phyloP scores from a whole-genome alignment of 1,140 invertebrate genomes.

The Aphidius gifuensis region DNA sequence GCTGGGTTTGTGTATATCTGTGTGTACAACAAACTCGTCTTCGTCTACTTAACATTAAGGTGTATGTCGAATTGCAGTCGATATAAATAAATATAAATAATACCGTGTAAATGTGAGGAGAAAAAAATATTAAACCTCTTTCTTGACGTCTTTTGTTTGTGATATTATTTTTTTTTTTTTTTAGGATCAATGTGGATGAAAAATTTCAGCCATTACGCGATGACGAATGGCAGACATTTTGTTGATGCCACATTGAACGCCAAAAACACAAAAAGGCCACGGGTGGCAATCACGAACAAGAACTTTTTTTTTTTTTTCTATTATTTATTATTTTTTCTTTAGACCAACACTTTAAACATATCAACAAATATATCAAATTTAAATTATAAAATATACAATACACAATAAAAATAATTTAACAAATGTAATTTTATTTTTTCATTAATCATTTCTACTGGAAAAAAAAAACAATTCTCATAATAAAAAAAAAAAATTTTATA shows the following conservation, averaged over 20 bases:
- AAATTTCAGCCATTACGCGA: slow-evolving; percentile 27
- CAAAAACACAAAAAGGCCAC: slow-evolving; percentile 7
- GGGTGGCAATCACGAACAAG: slow-evolving; percentile 12
- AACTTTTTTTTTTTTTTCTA: not conserved
- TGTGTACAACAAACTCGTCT: slow-evolving; percentile 2
- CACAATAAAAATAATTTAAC: no score
- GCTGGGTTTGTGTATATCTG: no score
- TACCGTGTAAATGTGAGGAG: no score
- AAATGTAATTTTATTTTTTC: no score
- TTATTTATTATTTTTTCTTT: not conserved
- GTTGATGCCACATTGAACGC: slow-evolving; percentile 21
- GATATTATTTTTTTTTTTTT: no score
- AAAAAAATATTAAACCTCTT: no score
- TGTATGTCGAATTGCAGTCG: slow-evolving; percentile 24
- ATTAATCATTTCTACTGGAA: no score
- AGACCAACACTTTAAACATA: no score
- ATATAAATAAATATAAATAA: not conserved
- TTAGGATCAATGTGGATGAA: not conserved
- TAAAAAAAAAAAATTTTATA: not conserved
- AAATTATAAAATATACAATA: no score
- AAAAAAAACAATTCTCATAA: not conserved
- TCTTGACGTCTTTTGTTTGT: no score
- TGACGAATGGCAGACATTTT: slow-evolving; percentile 31
- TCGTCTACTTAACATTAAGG: slow-evolving; percentile 18
- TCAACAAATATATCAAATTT: no score